Percentiles rank a stretch among this genome's conserved stretches.
phyloP scores from a whole-genome alignment of 2,888 invertebrate genomes.

The Sesia apiformis region DNA sequence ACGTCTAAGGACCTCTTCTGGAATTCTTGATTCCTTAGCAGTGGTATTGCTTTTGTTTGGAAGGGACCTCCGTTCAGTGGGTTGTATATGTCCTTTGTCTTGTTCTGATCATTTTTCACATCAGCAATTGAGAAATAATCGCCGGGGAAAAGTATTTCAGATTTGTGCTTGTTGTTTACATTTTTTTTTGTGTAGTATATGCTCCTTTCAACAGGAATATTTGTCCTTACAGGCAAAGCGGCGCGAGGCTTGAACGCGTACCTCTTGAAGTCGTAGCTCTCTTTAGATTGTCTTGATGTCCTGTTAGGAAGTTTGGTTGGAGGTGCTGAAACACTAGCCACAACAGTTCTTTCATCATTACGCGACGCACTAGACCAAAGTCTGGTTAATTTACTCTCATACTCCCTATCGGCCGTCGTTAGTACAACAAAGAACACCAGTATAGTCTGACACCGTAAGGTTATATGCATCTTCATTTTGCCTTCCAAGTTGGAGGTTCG shows the following conservation, averaged over 20 bases:
- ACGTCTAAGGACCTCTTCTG: slow-evolving; percentile 47
- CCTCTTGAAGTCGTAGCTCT: slow-evolving; percentile 18
- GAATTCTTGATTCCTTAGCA: slow-evolving; percentile 44
- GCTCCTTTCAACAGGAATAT: slow-evolving; percentile 35
- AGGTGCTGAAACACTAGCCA: slow-evolving; percentile 45
- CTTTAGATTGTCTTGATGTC: slow-evolving; percentile 23
- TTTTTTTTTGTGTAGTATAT: slow-evolving; percentile 42
- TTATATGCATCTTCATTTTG: slow-evolving; percentile 36
- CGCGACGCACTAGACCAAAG: slow-evolving; percentile 45
- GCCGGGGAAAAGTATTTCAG: slow-evolving; percentile 62
- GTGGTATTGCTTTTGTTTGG: slow-evolving; percentile 50
- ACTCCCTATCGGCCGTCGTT: slow-evolving; percentile 32
- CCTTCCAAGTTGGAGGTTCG: slow-evolving; percentile 17
- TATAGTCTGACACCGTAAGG: slow-evolving; percentile 32
- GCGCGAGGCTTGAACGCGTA: slow-evolving; percentile 56
- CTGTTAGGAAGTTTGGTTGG: slow-evolving; percentile 25
- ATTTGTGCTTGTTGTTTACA: slow-evolving; percentile 37
- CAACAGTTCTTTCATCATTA: slow-evolving; percentile 35
- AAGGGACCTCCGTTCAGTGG: slow-evolving; percentile 27
- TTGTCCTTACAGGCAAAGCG: slow-evolving; percentile 33
- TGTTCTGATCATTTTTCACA: slow-evolving; percentile 48
- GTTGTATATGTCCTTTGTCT: slow-evolving; percentile 20
- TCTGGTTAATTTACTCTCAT: slow-evolving; percentile 48
- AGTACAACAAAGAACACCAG: slow-evolving; percentile 40
- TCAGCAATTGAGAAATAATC: slow-evolving; percentile 66